Base-by-base conservation (phyloP, 2,797 vertebrate species). In the Phrynocephalus vlangalii region DNA sequence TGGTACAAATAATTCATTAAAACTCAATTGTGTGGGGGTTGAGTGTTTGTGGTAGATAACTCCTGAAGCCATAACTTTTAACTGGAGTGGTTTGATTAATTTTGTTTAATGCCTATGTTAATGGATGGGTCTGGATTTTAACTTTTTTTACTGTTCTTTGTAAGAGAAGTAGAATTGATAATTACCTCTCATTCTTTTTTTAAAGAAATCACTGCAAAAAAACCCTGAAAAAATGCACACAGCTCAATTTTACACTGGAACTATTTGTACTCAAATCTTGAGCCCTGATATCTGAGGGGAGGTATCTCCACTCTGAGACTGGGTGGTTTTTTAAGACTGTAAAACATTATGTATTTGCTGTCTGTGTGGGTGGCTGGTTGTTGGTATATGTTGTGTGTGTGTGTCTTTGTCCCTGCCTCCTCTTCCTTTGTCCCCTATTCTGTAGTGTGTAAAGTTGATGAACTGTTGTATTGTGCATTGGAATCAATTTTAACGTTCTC, bases 51-150 rank as follows among this genome's bases (percentile, higher is more conserved):
- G 85, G 85, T 89, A 66, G 94, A 86, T 91, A 95, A 96, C 95
- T 96, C 96, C 83, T 94, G 94, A 97, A 97, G 97, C 97, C 97
- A 97, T 97, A 97, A 97, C 95, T 97, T 97, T 95, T 95, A 97
- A 97, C 97, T 97, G 96, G 96, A 97, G 96, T 96, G 95, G 92
- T 96, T 97, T 92, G 88, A 87, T 94, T 94, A 92, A 82, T 87
- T 70, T 87, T 73, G 87, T 93, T 79, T 91, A 86, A 85, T 84
- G 79, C 78, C 90, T 85, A 89, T 93, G 93, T 96, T 94, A 94
- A 96, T 95, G 93, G 95, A 94, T 94, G 93, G 94, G 93, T 95
- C 94, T 96, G 95, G 95, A 96, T 97, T 97, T 97, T 97, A 96
- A 96, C 95, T 96, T 97, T 97, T 96, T 96, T 94, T 96, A 88